These are phyloP conservation scores for Leptodirus hochenwartii DNA, from an alignment of 2,888 invertebrate genomes.

Conservation along the genomic window DNA sequence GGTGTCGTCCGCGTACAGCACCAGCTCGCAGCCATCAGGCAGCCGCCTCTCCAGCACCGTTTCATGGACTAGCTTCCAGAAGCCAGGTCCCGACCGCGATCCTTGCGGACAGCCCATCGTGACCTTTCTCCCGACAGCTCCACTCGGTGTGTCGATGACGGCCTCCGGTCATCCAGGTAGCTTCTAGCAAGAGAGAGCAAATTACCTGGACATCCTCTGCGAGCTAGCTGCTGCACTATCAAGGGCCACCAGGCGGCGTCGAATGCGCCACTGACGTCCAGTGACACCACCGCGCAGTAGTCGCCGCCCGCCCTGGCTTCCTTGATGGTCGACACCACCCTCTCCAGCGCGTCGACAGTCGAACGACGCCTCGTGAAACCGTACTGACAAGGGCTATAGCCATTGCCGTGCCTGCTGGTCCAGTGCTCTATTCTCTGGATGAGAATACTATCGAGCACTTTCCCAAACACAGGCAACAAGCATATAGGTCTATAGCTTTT, in stretches of 20 bases:
- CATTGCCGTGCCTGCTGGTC: conserved; percentile 1
- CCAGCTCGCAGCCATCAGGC: conserved; percentile 7
- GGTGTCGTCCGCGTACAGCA: conserved; percentile 11
- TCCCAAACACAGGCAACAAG: conserved; percentile 8
- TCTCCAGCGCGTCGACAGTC: conserved; percentile 5
- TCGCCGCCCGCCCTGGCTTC: conserved; percentile 2
- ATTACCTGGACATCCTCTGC: conserved; percentile 11
- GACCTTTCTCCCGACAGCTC: conserved; percentile 1
- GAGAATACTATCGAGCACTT: conserved; percentile 8
- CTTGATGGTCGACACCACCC: conserved; percentile 2
- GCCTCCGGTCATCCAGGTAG: conserved; percentile 7
- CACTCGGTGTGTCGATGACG: conserved; percentile 1
- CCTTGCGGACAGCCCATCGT: too few relatives aligned
- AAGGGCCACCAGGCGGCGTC: conserved; percentile 18
- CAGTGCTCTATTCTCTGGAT: conserved; percentile 6
- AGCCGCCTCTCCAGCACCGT: conserved; percentile 6
- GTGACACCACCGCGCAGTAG: conserved; percentile 10
- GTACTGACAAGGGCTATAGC: not conserved
- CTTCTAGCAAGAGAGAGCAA: conserved; percentile 4
- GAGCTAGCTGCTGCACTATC: conserved; percentile 9
- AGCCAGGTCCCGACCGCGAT: conserved; percentile 8
- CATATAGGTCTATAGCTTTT: conserved; percentile 14
- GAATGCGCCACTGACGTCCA: conserved; percentile 15
- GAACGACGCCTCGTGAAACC: conserved; percentile 5
- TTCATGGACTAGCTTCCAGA: conserved; percentile 9